phyloP scores from a whole-genome alignment of 2,888 invertebrate genomes.

The Charanyca ferruginea region DNA sequence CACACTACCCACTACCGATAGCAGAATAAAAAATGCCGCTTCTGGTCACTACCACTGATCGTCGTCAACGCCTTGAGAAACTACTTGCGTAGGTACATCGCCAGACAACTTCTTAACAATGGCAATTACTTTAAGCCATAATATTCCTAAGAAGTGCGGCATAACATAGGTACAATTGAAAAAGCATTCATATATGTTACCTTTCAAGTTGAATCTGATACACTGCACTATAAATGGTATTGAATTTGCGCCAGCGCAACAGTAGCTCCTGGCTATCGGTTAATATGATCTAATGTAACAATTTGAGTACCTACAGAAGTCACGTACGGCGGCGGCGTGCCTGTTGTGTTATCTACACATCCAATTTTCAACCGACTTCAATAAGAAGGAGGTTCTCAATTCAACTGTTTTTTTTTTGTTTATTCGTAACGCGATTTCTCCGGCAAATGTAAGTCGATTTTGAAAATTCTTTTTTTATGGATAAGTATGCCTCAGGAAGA shows the following conservation, averaged over 20 bases:
- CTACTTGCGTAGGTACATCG: background rate
- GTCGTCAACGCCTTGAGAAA: background rate
- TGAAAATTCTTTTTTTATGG: too few species aligned
- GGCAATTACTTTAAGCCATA: background rate
- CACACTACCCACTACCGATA: background rate
- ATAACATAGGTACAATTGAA: slow-evolving; percentile 1
- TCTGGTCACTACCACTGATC: background rate
- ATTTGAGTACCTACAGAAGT: slow-evolving; percentile 17
- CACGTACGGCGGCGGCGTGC: slow-evolving; percentile 19
- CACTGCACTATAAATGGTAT: background rate
- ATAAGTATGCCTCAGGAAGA: too few species aligned
- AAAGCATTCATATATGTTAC: slow-evolving; percentile 3
- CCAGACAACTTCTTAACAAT: background rate
- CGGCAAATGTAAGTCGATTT: too few species aligned
- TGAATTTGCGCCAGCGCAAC: slow-evolving; percentile 12
- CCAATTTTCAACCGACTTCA: too few species aligned
- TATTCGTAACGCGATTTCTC: too few species aligned
- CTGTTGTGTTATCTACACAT: slow-evolving; percentile 14
- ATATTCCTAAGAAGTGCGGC: background rate
- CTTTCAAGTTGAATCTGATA: slow-evolving; percentile 3
- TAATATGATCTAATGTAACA: slow-evolving; percentile 14
- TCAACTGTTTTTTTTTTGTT: too few species aligned
- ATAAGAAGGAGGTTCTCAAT: too few species aligned
- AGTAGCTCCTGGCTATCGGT: slow-evolving; percentile 28
- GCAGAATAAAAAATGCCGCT: background rate